phyloP scores from a whole-genome alignment of 2,113 vertebrate species.

The Neolamprologus cancellatus region DNA sequence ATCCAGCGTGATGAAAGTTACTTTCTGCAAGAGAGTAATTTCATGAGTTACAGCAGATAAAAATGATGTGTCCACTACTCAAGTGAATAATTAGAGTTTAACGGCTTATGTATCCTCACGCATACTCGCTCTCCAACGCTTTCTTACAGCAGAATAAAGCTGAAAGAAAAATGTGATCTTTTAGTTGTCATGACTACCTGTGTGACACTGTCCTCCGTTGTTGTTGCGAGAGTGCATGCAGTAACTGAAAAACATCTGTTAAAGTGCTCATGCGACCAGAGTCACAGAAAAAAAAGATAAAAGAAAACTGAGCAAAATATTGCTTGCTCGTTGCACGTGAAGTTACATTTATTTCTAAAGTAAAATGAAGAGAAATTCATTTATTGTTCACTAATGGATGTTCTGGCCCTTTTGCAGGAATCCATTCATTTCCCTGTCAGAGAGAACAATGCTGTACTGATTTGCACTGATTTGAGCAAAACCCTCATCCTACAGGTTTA shows the following conservation, averaged over 20 bases:
- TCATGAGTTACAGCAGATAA: constrained; percentile 14
- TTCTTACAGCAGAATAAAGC: background rate
- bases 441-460: background rate
- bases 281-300: background rate
- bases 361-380: background rate
- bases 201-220: background rate
- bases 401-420: background rate
- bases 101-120: background rate
- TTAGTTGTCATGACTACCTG: constrained; percentile 43
- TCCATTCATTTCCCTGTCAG: background rate
- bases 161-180: background rate
- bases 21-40: constrained; percentile 28
- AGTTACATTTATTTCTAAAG: background rate
- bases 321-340: background rate
- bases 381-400: background rate
- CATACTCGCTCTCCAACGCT: background rate
- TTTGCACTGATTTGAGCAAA: background rate
- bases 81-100: constrained; percentile 12
- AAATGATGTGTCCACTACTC: constrained; percentile 5
- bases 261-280: too few relatives aligned
- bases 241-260: background rate
- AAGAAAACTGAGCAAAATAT: background rate
- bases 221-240: background rate
- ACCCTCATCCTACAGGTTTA: constrained; percentile 71
- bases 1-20: constrained; percentile 20